phyloP scores from a whole-genome alignment of 2,113 vertebrate genomes.

The Lanius collurio region DNA sequence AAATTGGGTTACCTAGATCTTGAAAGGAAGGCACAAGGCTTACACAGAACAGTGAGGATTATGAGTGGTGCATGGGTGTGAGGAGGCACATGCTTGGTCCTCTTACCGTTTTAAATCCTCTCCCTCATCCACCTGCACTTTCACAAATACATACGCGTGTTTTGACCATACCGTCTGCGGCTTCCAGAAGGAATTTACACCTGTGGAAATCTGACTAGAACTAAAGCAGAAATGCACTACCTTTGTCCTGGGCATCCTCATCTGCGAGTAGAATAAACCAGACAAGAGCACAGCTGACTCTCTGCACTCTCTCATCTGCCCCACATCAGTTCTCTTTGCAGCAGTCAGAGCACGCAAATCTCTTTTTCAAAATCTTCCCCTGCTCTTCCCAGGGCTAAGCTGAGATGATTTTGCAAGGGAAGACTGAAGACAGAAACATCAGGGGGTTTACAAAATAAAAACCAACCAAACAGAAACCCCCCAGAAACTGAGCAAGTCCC shows the following conservation, averaged over 20 bases:
- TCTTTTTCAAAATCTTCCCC: background rate
- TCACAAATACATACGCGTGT: rapidly evolving
- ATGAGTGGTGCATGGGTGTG: rapidly evolving
- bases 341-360: background rate
- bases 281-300: background rate
- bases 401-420: background rate
- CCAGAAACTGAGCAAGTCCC: background rate
- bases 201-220: background rate
- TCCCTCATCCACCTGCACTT: background rate
- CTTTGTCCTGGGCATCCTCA: background rate
- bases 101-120: background rate
- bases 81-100: background rate
- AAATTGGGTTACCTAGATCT: background rate
- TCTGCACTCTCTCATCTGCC: background rate
- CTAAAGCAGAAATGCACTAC: background rate
- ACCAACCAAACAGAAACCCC: background rate
- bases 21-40: background rate
- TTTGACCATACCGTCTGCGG: background rate
- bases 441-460: background rate
- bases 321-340: background rate
- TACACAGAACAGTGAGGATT: background rate
- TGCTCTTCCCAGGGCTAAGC: background rate
- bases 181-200: background rate
- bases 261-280: background rate
- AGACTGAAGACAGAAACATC: background rate